Evolutionary conservation across 2,113 vertebrate genomes (phyloP).

Genomic region (Neotoma lepida): DNA sequence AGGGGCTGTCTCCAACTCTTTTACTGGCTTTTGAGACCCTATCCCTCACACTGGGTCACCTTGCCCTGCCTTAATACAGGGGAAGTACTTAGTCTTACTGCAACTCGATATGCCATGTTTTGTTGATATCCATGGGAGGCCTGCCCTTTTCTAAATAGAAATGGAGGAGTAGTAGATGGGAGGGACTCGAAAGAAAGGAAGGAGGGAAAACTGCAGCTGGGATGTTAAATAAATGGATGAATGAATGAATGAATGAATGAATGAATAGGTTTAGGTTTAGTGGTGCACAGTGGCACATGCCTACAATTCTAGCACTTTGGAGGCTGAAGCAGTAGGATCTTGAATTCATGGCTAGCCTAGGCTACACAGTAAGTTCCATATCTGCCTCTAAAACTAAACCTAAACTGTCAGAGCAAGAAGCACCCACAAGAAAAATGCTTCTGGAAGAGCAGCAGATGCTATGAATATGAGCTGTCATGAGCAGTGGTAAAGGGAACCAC

Average conservation of each 20-base stretch:
- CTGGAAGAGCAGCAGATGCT: not conserved
- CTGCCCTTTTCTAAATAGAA: not conserved
- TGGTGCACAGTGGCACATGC: not conserved
- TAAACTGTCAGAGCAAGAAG: not conserved
- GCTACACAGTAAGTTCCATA: not conserved
- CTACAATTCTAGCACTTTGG: not conserved
- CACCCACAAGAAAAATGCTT: not conserved
- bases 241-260: not conserved
- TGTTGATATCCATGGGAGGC: not conserved
- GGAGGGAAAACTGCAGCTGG: not conserved
- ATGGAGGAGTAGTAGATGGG: not conserved
- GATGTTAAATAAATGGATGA: not conserved
- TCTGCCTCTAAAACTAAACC: not conserved
- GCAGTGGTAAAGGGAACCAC: not conserved
- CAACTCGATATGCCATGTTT: not conserved
- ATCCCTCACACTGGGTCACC: not conserved
- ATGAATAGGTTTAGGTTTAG: not conserved
- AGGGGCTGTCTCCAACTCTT: not conserved
- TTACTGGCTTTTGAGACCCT: not conserved
- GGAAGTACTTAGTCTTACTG: not conserved
- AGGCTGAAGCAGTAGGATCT: not conserved
- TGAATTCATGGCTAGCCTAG: not conserved
- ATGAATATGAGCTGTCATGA: accelerated
- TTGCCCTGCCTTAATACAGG: not conserved
- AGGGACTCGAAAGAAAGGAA: not conserved